Evolutionary conservation across 2,888 invertebrate species (phyloP).

Genomic region (Luperina testacea): DNA sequence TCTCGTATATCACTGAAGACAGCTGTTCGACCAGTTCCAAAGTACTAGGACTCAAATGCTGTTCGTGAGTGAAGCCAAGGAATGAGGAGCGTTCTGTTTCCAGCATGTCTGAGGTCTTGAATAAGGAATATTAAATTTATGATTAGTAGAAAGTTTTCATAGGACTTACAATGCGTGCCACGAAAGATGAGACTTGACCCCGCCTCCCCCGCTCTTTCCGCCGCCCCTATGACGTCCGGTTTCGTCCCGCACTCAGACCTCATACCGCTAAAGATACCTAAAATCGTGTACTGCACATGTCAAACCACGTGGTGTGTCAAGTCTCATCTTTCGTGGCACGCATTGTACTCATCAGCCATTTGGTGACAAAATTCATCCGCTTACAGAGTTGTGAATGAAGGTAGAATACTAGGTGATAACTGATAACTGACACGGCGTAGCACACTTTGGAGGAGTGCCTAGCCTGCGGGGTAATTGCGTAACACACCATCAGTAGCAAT

Average conservation of each 20-base stretch:
- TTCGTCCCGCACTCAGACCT: too few species aligned
- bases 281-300: too few species aligned
- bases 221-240: too few species aligned
- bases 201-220: too few species aligned
- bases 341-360: not conserved
- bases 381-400: not conserved
- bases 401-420: not conserved
- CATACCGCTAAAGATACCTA: too few species aligned
- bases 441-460: not conserved
- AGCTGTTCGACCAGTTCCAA: constrained; percentile 76
- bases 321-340: too few species aligned
- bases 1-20: constrained; percentile 68
- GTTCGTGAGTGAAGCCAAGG: constrained; percentile 78
- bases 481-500: too few species aligned
- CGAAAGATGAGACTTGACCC: too few species aligned
- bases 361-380: not conserved
- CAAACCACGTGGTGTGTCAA: too few species aligned
- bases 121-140: constrained; percentile 15
- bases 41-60: constrained; percentile 72
- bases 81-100: constrained; percentile 79
- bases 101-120: constrained; percentile 73
- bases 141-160: constrained; percentile 12
- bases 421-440: not conserved
- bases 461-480: not conserved
- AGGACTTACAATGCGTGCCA: not conserved